These are phyloP conservation scores for Dascillus cervinus DNA, from an alignment of 2,888 invertebrate species.

Conservation along the genomic window DNA sequence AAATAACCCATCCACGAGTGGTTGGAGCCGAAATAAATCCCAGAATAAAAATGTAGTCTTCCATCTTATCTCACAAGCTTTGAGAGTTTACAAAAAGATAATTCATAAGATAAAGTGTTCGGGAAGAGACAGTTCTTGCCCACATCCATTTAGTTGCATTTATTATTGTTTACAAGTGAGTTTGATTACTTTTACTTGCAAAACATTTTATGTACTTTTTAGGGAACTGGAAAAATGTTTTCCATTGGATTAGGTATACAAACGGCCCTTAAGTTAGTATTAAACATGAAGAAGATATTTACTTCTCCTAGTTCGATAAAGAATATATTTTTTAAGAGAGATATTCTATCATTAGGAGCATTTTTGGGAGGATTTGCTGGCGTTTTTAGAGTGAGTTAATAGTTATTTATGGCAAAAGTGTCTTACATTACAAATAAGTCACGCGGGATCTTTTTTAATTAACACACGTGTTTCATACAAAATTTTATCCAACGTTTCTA, in stretches of 20 bases:
- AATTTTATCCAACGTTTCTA: no score
- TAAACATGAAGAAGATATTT: slow-evolving; percentile 49
- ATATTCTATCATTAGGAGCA: slow-evolving; percentile 54
- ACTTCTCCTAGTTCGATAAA: slow-evolving; percentile 46
- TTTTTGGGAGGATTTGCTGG: slow-evolving; percentile 65
- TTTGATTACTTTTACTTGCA: slow-evolving; percentile 1
- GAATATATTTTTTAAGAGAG: slow-evolving; percentile 47
- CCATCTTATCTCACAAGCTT: slow-evolving; percentile 38
- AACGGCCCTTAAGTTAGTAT: slow-evolving; percentile 49
- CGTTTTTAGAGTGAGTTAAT: slow-evolving; percentile 53
- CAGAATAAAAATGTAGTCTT: slow-evolving; percentile 33
- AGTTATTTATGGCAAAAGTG: neutral
- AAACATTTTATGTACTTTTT: slow-evolving; percentile 25
- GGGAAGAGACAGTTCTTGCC: slow-evolving; percentile 47
- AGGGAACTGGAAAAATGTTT: slow-evolving; percentile 54
- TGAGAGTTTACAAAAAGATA: slow-evolving; percentile 42
- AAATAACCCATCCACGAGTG: slow-evolving; percentile 23
- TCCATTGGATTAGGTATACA: slow-evolving; percentile 55
- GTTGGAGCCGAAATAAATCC: slow-evolving; percentile 25
- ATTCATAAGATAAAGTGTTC: slow-evolving; percentile 46
- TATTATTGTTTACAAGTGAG: slow-evolving; percentile 50
- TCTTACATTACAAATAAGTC: slow-evolving; percentile 5
- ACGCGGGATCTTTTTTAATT: no score
- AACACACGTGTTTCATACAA: no score
- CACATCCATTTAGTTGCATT: slow-evolving; percentile 56